Conservation (phyloP, 2,888 invertebrate genomes). For the Brenthis hecate region DNA sequence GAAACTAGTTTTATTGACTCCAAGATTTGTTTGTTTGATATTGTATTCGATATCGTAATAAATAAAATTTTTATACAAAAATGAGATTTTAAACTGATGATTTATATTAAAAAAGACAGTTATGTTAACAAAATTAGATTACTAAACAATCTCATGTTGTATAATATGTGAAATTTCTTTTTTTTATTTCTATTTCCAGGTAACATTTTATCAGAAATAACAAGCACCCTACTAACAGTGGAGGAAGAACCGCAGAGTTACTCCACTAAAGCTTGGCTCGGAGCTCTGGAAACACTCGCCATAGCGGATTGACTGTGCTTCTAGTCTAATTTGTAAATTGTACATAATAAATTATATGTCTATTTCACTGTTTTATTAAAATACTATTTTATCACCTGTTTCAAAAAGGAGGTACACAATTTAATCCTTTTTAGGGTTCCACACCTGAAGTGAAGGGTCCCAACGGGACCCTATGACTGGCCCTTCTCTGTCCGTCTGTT, state of each 20-base stretch:
- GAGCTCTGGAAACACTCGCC: slow-evolving; percentile 62
- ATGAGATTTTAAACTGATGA: too few relatives aligned
- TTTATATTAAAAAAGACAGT: too few relatives aligned
- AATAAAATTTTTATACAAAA: too few relatives aligned
- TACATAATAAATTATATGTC: slow-evolving; percentile 29
- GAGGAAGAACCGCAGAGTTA: slow-evolving; percentile 62
- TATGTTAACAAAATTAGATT: too few relatives aligned
- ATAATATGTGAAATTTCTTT: not conserved
- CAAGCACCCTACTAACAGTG: slow-evolving; percentile 54
- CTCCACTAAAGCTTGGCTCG: slow-evolving; percentile 60
- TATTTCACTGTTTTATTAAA: slow-evolving; percentile 4
- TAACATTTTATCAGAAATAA: slow-evolving; percentile 64
- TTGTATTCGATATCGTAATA: too few relatives aligned
- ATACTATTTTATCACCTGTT: not conserved
- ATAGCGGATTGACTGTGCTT: slow-evolving; percentile 53
- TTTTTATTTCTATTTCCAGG: slow-evolving; percentile 49
- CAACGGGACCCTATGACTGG: too few relatives aligned
- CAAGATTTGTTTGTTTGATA: too few relatives aligned
- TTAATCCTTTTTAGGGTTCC: too few relatives aligned
- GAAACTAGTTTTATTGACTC: too few relatives aligned
- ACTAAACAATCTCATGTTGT: too few relatives aligned
- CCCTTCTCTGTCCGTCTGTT: too few relatives aligned
- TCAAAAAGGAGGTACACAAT: not conserved
- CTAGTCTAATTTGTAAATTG: slow-evolving; percentile 29
- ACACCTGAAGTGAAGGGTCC: too few relatives aligned